Percentiles rank a stretch among this genome's conserved stretches.
Conservation (phyloP, 1,140 invertebrate genomes). For the Polypedilum pembai region DNA sequence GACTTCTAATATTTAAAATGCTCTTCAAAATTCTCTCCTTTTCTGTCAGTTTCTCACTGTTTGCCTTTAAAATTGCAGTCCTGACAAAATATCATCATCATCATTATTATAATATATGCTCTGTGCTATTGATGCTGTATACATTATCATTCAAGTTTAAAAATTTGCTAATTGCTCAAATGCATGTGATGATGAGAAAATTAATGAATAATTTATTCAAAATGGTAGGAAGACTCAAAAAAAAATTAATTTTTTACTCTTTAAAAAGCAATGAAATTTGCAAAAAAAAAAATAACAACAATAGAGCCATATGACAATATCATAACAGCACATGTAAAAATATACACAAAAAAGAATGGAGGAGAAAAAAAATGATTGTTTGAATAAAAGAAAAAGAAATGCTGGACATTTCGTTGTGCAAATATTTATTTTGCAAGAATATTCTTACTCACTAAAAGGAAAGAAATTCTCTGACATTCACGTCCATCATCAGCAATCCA, state of each 20-base stretch:
- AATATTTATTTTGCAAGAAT: slow-evolving; percentile 27
- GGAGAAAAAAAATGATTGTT: background rate
- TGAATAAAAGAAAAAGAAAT: slow-evolving; percentile 24
- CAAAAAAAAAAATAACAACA: background rate
- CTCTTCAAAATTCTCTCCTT: slow-evolving; percentile 3
- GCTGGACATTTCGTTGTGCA: slow-evolving; percentile 27
- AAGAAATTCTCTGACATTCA: background rate
- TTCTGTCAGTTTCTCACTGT: background rate
- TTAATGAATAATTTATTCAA: slow-evolving; percentile 3
- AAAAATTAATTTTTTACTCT: background rate
- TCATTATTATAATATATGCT: background rate
- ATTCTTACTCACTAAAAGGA: background rate
- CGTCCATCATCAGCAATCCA: background rate
- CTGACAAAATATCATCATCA: background rate
- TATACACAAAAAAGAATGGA: background rate
- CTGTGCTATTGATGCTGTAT: no score
- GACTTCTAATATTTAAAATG: slow-evolving; percentile 25
- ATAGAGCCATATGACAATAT: background rate
- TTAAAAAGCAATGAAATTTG: slow-evolving; percentile 1
- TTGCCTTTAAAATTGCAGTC: slow-evolving; percentile 27
- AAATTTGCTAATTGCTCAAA: slow-evolving; percentile 4
- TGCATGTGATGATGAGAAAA: background rate
- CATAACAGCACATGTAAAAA: background rate
- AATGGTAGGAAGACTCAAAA: background rate
- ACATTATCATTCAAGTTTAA: slow-evolving; percentile 20